Base-by-base conservation (phyloP, 1,140 invertebrate species). In the Drosophila cardini region DNA sequence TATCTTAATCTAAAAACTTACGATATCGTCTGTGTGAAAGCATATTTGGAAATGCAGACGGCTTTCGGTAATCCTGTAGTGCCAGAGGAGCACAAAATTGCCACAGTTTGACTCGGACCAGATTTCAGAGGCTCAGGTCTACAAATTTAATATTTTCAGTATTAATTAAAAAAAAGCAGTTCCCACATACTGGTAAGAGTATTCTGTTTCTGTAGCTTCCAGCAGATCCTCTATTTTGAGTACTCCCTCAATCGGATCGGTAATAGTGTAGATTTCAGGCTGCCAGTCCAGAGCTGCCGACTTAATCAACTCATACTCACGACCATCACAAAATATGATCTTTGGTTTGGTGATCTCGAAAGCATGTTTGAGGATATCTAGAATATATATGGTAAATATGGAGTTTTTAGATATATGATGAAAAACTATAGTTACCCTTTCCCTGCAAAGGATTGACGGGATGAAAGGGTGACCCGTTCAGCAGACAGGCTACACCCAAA, bases 61-160 rank as follows among this genome's bases (percentile, higher is more conserved):
- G 96, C 96, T 92, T 97, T 97, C 1, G 96, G 96, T 32, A 95
- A 81, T 56, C 96, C 96, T 43, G 96, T 97, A 2, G 96, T 97
- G 10, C 96, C 96, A 63, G 95, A 96, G 0, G 96, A 94, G 53
- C 86, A 93, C 0, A 93, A 62, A 43, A 94, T 92, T 2, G 90
- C 76, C 18, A 89, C 77, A 4, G 86, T 90, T 65, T 91, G 83
- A 15, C 90, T 82, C 0, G 73, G 73, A 0, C 87, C 90, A 4
- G 43, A 53, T 21, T 64, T 77, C 1, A 91, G 36, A 0, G 50
- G 26, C 18, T 85, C 78, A 1, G 90, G 84, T 13, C 90, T 91
- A 9, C 0, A 60, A n/a, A 32, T 1, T 16, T 2, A 26, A 26
- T 26, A 26, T 26, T 26, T 26, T 26, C n/a, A n/a, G n/a, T n/a